Evolutionary conservation across 2,113 vertebrate species (phyloP), one percentile per base, ranked within the genome.

Genomic region (Castor canadensis): DNA sequence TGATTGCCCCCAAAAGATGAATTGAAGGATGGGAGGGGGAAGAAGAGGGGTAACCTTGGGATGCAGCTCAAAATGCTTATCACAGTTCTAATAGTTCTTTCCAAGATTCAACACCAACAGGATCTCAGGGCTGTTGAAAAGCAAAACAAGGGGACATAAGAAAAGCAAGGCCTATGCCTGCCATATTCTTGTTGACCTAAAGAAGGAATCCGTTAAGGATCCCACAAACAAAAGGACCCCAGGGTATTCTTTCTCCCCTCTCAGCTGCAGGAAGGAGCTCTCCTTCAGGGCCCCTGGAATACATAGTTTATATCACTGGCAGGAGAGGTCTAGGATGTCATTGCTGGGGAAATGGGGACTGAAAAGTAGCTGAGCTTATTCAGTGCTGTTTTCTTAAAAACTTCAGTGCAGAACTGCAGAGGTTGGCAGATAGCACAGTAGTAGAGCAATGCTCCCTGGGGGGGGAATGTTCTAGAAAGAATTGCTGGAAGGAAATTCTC

Each of bases 401-500:
- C 79, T 87, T 91, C 38, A 82, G 35, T 24, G 66, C 88, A 69
- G 35, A 93, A 69, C 79, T 60, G 69, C 80, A 10, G n/a, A 52
- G 64, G 30, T 93, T 89, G 89, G 94, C 43, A 64, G 83, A 38
- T 2, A 54, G 49, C 89, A 58, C 15, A 26, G 58, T 19, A 4
- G 56, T 35, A 82, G 92, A 89, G 79, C 40, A 12, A 62, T 9
- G 88, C 89, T 82, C 89, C 94, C 91, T 84, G 60, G 82, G 77
- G 87, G 79, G 69, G 95, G 43, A 71, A 40, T 96, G 96, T 96
- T 96, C 94, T 94, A 90, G 95, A 92, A 96, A 89, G 94, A 87
- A 97, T 87, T 96, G 94, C 95, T 95, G 16, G 97, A 73, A 96
- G 96, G 87, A 95, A 96, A 96, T 95, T 88, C 89, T 96, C 96